These are phyloP conservation scores for Eospalax fontanierii DNA, from an alignment of 2,797 vertebrate genomes.

Conservation along the genomic window DNA sequence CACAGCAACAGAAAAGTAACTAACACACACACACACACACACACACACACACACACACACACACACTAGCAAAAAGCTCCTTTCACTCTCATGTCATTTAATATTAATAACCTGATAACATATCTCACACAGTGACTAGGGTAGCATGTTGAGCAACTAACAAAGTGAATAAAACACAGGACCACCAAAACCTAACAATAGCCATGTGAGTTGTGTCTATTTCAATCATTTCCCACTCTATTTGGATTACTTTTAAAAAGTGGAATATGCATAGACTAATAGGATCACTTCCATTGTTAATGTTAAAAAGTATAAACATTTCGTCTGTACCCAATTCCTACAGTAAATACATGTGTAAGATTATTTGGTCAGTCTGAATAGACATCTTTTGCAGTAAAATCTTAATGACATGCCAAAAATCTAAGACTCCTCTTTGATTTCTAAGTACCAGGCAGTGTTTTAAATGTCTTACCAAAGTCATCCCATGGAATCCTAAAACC, in stretches of 20 bases:
- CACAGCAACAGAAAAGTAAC: no score
- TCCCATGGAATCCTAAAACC: background rate
- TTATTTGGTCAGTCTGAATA: slow-evolving; percentile 23
- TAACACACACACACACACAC: no score
- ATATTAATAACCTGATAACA: background rate
- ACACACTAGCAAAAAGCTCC: background rate
- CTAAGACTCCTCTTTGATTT: background rate
- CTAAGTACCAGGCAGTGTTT: background rate
- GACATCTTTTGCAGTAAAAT: background rate
- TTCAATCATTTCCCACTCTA: background rate
- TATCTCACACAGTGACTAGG: background rate
- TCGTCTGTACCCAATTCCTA: background rate
- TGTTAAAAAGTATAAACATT: slow-evolving; percentile 28
- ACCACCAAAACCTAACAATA: background rate
- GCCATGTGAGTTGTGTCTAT: background rate
- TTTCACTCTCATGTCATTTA: background rate
- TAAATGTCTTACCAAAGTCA: background rate
- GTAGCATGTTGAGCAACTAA: background rate
- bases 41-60: background rate
- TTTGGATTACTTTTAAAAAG: background rate
- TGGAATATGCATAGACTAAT: background rate
- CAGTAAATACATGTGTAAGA: background rate
- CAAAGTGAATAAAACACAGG: background rate
- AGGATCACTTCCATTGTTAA: background rate
- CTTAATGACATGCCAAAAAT: slow-evolving; percentile 54